A percentile compares a stretch with the other conserved stretches of the same genome.
These are phyloP conservation scores for Pterostichus niger DNA, from an alignment of 2,888 invertebrate species.

Conservation along the genomic window DNA sequence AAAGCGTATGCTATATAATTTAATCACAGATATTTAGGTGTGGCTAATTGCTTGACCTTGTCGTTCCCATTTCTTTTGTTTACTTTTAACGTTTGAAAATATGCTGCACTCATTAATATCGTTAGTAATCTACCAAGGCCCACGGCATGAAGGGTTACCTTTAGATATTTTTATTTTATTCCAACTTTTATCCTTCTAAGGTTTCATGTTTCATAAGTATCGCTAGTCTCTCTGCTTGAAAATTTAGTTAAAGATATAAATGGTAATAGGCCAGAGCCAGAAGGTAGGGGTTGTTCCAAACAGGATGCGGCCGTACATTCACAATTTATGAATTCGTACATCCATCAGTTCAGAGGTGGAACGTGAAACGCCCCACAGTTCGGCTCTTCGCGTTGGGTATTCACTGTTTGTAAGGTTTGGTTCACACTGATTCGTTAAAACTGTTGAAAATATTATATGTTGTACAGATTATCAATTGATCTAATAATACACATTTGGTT, in stretches of 20 bases:
- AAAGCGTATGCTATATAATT: conserved; percentile 29
- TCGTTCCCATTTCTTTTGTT: conserved; percentile 41
- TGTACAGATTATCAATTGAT: no score
- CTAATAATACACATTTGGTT: no score
- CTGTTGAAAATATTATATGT: no score
- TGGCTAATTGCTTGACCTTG: conserved; percentile 39
- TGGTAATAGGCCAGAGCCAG: background rate
- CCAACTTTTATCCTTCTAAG: conserved; percentile 6
- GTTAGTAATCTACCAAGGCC: conserved; percentile 1
- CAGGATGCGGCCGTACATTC: conserved; percentile 28
- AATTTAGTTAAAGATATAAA: conserved; percentile 28
- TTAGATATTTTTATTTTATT: background rate
- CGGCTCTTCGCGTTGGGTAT: no score
- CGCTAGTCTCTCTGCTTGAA: background rate
- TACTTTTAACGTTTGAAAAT: conserved; percentile 2
- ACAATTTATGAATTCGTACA: conserved; percentile 50
- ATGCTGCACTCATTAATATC: conserved; percentile 31
- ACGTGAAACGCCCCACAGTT: conserved; percentile 8
- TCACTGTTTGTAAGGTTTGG: no score
- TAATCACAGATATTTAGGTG: conserved; percentile 39
- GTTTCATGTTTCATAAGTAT: background rate
- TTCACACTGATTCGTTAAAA: no score
- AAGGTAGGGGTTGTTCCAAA: background rate
- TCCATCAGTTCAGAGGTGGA: conserved; percentile 33
- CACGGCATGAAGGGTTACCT: background rate